A percentile compares a stretch with the other conserved stretches of the same genome.
These are phyloP conservation scores for Notodonta ziczac DNA, from an alignment of 2,888 invertebrate genomes.

Conservation along the genomic window DNA sequence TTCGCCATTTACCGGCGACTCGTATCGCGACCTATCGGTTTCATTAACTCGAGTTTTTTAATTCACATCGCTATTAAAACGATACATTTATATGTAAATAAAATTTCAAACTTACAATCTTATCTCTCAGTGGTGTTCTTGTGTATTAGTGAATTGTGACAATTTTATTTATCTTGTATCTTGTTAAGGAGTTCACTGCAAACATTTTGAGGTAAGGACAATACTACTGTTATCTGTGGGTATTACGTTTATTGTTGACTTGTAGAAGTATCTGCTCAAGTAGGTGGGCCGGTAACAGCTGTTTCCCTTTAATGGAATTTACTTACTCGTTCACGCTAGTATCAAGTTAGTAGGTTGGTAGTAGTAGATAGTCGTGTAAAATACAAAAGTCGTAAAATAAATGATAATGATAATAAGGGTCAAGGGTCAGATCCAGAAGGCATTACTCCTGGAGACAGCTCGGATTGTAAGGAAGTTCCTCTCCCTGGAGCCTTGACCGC, in stretches of 20 bases:
- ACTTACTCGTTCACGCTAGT: background rate
- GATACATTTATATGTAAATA: background rate
- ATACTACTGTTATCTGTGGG: constrained; percentile 18
- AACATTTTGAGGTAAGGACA: constrained; percentile 44
- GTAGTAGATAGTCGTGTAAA: background rate
- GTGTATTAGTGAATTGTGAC: constrained; percentile 35
- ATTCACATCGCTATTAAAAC: background rate
- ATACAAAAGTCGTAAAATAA: background rate
- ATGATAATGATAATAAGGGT: too few species aligned
- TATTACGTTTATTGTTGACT: constrained; percentile 8
- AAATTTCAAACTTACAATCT: background rate
- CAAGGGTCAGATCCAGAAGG: too few species aligned
- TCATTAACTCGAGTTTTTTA: constrained; percentile 3
- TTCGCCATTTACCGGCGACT: constrained; percentile 20
- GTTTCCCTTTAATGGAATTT: constrained; percentile 1
- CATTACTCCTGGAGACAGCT: too few species aligned
- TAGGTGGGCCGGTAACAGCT: constrained; percentile 11
- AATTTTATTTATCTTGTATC: constrained; percentile 29
- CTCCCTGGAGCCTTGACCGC: too few species aligned
- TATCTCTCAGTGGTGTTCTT: constrained; percentile 14
- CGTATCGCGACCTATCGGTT: constrained; percentile 11
- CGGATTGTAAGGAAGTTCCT: too few species aligned
- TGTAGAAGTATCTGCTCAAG: background rate
- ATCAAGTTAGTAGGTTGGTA: background rate
- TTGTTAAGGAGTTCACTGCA: constrained; percentile 32